phyloP scores from a whole-genome alignment of 2,113 vertebrate species.

The Hippolais icterina region DNA sequence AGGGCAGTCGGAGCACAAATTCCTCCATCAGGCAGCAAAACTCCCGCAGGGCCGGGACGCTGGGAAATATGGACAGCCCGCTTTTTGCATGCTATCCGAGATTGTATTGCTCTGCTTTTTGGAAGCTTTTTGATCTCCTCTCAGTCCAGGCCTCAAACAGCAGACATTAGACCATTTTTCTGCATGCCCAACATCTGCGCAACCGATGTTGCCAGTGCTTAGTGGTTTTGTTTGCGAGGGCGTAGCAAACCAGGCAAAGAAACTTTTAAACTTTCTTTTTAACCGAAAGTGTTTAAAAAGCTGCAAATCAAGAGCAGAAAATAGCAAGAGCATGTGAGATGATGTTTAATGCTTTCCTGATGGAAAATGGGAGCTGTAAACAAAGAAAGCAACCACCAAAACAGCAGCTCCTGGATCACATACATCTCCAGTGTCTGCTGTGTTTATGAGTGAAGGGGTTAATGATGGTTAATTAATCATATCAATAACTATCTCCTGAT shows the following conservation, averaged over 20 bases:
- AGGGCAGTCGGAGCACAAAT: slow-evolving; percentile 32
- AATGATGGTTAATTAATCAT: not conserved
- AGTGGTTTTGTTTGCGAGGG: not conserved
- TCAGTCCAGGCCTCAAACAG: not conserved
- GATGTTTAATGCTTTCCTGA: not conserved
- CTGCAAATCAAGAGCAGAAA: not conserved
- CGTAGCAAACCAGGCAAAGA: not conserved
- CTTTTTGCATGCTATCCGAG: not conserved
- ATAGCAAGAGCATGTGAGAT: not conserved
- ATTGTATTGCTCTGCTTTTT: accelerated
- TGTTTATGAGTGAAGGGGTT: slow-evolving; percentile 16
- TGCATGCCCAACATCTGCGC: not conserved
- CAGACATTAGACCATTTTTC: not conserved
- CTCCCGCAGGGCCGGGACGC: accelerated
- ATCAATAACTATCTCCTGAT: not conserved
- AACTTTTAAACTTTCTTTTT: not conserved
- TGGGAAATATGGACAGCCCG: not conserved
- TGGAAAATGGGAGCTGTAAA: not conserved
- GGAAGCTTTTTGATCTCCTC: not conserved
- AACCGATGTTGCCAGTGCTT: accelerated
- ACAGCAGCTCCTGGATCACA: not conserved
- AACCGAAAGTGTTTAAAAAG: not conserved
- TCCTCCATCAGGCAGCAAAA: not conserved
- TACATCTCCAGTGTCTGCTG: accelerated
- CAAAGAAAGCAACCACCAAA: not conserved